Base-by-base conservation (phyloP, 2,113 vertebrate species). In the Phaethon lepturus region DNA sequence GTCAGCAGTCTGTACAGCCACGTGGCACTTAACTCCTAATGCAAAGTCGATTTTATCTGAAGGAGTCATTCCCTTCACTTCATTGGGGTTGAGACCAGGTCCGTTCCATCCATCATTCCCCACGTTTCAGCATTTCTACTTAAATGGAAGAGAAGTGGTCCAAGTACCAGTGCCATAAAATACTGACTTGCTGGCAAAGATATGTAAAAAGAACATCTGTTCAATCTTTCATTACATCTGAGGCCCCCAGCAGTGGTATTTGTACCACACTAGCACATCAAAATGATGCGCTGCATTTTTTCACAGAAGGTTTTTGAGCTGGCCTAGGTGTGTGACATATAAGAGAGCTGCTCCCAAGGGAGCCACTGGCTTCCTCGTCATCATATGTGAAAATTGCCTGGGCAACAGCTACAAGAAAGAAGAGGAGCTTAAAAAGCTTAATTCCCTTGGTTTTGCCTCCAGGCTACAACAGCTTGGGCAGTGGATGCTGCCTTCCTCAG, bases 61-160 rank as follows among this genome's bases (percentile, higher is more conserved):
- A 53, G 19, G 33, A 80, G 28, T n/a, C n/a, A 38, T 75, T 93
- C 25, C 11, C 33, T 49, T 33, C 72, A 60, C 35, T 50, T 81
- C 2, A 0, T 0, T 49, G 42, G 53, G 8, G 0, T n/a, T 79
- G 24, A 45, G 74, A 80, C 29, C 4, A 29, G 68, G 18, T 7
- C 28, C 1, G 1, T 85, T 53, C 26, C 38, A 73, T 71, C 59
- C 42, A 33, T 31, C 60, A 9, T 22, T 76, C 26, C 7, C 13
- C 40, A 25, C 4, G 23, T 68, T 86, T 88, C 44, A 52, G 40
- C 12, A 18, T 84, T 95, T 72, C 55, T 38, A 38, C 38, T 68
- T 91, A 78, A 67, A 91, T 49, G 7, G 19, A 87, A 59, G 17
- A 83, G 33, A 74, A 78, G 8, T n/a, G 15, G 45, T 42, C 52